These are phyloP conservation scores for Engraulis encrasicolus DNA, from an alignment of 2,113 vertebrate species.

Conservation along the genomic window DNA sequence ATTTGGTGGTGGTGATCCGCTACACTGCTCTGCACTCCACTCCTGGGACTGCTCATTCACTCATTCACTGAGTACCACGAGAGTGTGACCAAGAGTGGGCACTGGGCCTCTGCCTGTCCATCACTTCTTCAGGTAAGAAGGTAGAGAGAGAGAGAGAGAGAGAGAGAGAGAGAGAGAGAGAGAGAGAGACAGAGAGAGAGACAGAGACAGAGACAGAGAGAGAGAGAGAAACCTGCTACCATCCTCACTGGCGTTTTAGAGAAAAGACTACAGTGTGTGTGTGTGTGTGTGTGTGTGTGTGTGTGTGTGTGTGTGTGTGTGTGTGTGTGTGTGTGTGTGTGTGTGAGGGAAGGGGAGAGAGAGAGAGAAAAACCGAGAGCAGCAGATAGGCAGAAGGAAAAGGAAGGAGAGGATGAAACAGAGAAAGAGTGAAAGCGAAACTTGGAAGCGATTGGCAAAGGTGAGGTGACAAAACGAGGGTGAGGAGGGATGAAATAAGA, in stretches of 20 bases:
- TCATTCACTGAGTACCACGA: slow-evolving; percentile 87
- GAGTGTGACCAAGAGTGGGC: background rate
- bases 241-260: too few species aligned
- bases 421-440: slow-evolving; percentile 25
- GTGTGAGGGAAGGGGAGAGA: slow-evolving; percentile 16
- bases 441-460: background rate
- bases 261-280: too few species aligned
- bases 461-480: background rate
- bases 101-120: slow-evolving; percentile 75
- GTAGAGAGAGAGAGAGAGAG: slow-evolving; percentile 27
- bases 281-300: background rate
- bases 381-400: background rate
- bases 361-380: slow-evolving; percentile 7
- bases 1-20: slow-evolving; percentile 68
- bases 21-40: slow-evolving; percentile 81
- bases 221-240: too few species aligned
- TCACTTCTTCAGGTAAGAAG: slow-evolving; percentile 70
- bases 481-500: background rate
- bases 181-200: slow-evolving; percentile 15
- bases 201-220: too few species aligned
- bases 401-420: slow-evolving; percentile 3
- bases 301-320: background rate
- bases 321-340: background rate
- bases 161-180: slow-evolving; percentile 3
- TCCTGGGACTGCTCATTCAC: too few species aligned